Conservation (phyloP, 2,113 vertebrate species). For the Amblyopsis rosae region DNA sequence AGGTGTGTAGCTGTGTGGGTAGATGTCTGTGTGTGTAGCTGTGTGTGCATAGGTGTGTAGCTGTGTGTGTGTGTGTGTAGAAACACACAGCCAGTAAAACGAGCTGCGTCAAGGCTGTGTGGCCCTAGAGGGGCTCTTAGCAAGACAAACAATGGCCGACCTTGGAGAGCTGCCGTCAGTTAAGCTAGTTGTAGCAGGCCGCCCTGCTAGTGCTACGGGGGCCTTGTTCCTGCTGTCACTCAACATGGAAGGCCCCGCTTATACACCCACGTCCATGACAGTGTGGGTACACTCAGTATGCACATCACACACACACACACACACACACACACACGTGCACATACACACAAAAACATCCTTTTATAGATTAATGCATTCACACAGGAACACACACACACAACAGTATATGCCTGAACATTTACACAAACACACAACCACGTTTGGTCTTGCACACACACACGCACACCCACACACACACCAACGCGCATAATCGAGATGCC, state of each 20-base stretch:
- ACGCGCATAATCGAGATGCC: neutral
- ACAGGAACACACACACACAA: neutral
- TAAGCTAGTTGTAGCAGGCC: constrained; percentile 8
- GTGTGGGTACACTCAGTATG: neutral
- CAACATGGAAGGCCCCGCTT: neutral
- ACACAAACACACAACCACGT: neutral
- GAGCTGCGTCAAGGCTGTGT: neutral
- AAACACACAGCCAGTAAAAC: constrained; percentile 9
- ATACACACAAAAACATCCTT: neutral
- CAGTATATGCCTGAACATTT: neutral
- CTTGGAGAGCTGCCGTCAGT: constrained; percentile 19
- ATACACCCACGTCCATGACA: neutral
- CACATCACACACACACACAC: neutral
- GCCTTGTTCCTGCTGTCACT: neutral
- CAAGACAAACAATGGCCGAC: constrained; percentile 31
- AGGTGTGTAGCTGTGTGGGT: neutral
- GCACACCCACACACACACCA: neutral
- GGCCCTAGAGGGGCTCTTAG: constrained; percentile 19
- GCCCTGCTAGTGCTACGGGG: neutral
- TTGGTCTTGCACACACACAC: neutral
- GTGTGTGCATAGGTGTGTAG: neutral
- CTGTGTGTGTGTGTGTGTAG: neutral
- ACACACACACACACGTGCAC: neutral
- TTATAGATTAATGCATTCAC: neutral
- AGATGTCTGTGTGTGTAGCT: neutral